Base-by-base conservation (phyloP, 2,113 vertebrate genomes). In the Tetrao urogallus region DNA sequence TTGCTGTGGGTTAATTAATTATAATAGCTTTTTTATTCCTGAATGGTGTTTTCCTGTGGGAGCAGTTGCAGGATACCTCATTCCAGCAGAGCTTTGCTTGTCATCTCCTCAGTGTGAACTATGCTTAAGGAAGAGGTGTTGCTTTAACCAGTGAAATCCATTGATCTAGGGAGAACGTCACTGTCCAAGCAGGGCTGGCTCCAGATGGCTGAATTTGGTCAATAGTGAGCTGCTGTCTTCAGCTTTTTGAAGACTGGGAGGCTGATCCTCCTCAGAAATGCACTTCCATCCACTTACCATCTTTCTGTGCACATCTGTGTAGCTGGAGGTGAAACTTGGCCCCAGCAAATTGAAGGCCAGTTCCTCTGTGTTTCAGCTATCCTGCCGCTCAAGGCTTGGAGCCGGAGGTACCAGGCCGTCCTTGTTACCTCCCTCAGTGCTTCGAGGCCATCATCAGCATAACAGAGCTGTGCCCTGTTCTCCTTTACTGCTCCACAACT, bases 1-100 rank as follows among this genome's bases (percentile, higher is more conserved):
- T 67, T n/a, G 30, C 28, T 91, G 58, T 85, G 60, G 50, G 73
- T 48, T 73, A 91, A 86, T 63, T 63, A 94, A 80, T 91, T 77
- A 18, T 13, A 3, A 25, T 91, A 8, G 40, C 67, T 91, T 89
- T 95, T 94, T 88, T 88, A 60, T 82, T 63, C 28, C 79, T 13
- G 4, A 34, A 19, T 70, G 83, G 82, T 10, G 66, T 64, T 72
- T 67, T 2, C 2, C 4, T 1, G 82, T 50, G 82, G 64, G 79
- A 92, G 75, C n/a, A 1, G 71, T 52, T 73, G 60, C 67, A 66
- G 64, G 75, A 77, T 63, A 48, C 71, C 63, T 92, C 1, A 0
- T 10, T 90, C 56, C 36, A 34, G 43, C 50, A 63, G 67, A 47
- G 36, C 69, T 93, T 48, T 83, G 79, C 56, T 1, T 2, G 36